Conservation (phyloP, 2,888 invertebrate species). For the Drepana falcataria region DNA sequence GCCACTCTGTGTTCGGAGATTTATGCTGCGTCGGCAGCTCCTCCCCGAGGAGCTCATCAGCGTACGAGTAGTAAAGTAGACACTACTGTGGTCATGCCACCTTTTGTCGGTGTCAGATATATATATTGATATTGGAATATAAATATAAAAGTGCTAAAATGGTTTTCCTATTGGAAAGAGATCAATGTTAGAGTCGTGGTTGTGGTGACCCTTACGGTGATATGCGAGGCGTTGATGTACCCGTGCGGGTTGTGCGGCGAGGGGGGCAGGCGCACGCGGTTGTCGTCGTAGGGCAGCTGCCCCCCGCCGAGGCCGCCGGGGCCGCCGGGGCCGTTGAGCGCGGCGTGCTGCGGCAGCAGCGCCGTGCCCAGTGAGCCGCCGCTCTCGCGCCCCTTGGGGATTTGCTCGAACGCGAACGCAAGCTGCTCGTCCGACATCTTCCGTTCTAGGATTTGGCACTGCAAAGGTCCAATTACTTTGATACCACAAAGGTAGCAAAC, state of each 20-base stretch:
- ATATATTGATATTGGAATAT: no score
- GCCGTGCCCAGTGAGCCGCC: conserved; percentile 86
- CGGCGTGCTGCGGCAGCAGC: conserved; percentile 82
- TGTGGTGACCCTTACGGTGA: conserved; percentile 80
- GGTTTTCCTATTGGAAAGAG: no score
- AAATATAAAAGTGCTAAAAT: no score
- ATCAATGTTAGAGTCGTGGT: no score
- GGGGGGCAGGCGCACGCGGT: conserved; percentile 89
- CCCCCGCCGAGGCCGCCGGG: conserved; percentile 81
- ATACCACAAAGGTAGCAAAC: no score
- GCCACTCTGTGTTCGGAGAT: no score
- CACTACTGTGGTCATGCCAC: no score
- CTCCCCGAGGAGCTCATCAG: no score
- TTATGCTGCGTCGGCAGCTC: no score
- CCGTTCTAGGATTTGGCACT: conserved; percentile 70
- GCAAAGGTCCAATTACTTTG: conserved; percentile 1
- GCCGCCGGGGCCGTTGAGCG: conserved; percentile 76
- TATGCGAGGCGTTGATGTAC: conserved; percentile 95
- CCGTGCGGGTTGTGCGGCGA: conserved; percentile 90
- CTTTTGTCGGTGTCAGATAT: no score
- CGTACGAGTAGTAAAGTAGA: no score
- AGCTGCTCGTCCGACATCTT: conserved; percentile 85
- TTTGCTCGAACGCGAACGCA: conserved; percentile 91
- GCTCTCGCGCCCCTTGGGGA: conserved; percentile 85
- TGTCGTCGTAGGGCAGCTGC: conserved; percentile 91